These are phyloP conservation scores for Gryon sp. DNA, from an alignment of 1,140 invertebrate species.

Conservation along the genomic window DNA sequence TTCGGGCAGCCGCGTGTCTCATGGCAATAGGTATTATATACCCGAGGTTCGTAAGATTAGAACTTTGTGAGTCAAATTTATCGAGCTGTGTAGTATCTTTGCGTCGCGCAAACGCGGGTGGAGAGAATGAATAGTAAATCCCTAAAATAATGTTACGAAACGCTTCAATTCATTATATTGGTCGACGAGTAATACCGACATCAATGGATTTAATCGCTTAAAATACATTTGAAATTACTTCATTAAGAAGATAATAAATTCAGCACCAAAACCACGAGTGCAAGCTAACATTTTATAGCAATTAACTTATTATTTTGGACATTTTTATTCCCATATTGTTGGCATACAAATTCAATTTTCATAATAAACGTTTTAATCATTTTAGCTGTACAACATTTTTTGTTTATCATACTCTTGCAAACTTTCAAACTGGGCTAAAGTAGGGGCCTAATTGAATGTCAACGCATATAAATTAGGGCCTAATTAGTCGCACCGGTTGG, in stretches of 20 bases:
- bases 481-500: too few species aligned
- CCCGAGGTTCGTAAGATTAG: slow-evolving; percentile 61
- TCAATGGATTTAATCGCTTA: slow-evolving; percentile 44
- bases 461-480: too few species aligned
- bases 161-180: slow-evolving; percentile 53
- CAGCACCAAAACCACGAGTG: slow-evolving; percentile 2
- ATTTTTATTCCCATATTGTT: too few species aligned
- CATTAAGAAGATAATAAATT: slow-evolving; percentile 55
- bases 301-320: slow-evolving; percentile 12
- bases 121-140: slow-evolving; percentile 53
- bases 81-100: slow-evolving; percentile 54
- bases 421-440: too few species aligned
- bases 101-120: slow-evolving; percentile 35
- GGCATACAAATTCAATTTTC: too few species aligned
- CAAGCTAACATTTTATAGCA: neutral
- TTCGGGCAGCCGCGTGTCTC: slow-evolving; percentile 59
- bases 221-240: slow-evolving; percentile 57
- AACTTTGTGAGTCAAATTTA: slow-evolving; percentile 66
- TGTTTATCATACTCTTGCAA: too few species aligned
- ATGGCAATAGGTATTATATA: slow-evolving; percentile 63
- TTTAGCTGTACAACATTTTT: too few species aligned
- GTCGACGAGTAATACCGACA: slow-evolving; percentile 40
- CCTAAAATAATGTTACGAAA: slow-evolving; percentile 53
- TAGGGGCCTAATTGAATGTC: too few species aligned
- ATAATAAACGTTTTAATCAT: too few species aligned